A percentile compares a stretch with the other conserved stretches of the same genome.
Evolutionary conservation across 2,113 vertebrate species (phyloP).

Genomic region (Ailuropoda melanoleuca): DNA sequence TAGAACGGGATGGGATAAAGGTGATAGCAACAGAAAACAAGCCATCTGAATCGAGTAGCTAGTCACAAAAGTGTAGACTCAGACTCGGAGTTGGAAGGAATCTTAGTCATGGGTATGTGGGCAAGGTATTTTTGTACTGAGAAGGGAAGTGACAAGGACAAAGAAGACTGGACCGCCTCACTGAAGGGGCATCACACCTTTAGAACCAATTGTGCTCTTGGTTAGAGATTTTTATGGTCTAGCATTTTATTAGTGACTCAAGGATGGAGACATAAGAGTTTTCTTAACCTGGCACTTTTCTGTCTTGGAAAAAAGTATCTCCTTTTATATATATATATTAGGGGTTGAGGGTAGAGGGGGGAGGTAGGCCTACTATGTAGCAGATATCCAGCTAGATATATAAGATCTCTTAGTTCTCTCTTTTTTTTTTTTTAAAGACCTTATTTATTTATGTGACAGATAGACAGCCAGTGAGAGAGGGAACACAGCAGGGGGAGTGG

Average conservation of each 20-base stretch:
- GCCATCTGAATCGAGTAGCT: neutral
- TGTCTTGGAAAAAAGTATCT: neutral
- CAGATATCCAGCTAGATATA: neutral
- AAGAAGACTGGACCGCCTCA: too few species aligned
- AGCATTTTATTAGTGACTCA: neutral
- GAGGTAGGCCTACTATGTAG: too few species aligned
- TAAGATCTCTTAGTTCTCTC: neutral
- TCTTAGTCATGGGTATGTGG: neutral
- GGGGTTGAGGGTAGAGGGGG: rapidly evolving
- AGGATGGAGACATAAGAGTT: neutral
- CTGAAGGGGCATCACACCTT: neutral
- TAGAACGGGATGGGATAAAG: neutral
- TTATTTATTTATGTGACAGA: too few species aligned
- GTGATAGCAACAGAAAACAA: neutral
- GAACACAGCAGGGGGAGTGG: too few species aligned
- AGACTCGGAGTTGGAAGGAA: neutral
- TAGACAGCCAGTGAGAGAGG: too few species aligned
- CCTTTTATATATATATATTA: neutral
- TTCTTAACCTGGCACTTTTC: neutral
- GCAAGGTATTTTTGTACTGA: neutral
- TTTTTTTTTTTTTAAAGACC: too few species aligned
- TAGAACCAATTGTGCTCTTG: neutral
- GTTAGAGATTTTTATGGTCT: neutral
- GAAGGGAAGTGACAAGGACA: neutral
- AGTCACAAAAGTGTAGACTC: neutral